Evolutionary conservation across 2,113 vertebrate genomes (phyloP).

Genomic region (Scalopus aquaticus): DNA sequence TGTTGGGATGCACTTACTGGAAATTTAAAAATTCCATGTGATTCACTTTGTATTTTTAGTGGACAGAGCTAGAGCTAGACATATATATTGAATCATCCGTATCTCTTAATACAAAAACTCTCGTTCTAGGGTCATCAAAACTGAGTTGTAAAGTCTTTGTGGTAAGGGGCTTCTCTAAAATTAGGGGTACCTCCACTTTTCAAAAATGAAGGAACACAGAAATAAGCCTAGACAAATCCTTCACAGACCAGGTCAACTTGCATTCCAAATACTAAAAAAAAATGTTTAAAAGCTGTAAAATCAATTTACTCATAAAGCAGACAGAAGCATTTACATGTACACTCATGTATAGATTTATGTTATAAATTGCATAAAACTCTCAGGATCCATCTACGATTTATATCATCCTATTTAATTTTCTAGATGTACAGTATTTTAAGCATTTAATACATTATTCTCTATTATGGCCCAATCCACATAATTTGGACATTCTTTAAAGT

Average conservation of each 20-base stretch:
- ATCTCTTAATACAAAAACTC: background rate
- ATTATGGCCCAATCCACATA: background rate
- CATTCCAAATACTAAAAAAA: background rate
- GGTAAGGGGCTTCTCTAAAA: background rate
- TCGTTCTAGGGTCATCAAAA: background rate
- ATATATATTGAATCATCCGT: background rate
- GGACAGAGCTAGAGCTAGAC: background rate
- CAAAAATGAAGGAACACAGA: background rate
- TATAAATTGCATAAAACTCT: background rate
- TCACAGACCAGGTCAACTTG: background rate
- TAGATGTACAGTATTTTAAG: background rate
- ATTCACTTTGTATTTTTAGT: background rate
- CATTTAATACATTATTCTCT: background rate
- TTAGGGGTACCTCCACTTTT: background rate
- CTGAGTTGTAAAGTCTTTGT: background rate
- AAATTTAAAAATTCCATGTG: background rate
- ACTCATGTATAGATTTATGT: background rate
- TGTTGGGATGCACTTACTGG: background rate
- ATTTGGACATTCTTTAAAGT: slow-evolving; percentile 35
- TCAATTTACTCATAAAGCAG: background rate
- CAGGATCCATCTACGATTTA: background rate
- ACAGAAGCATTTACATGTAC: background rate
- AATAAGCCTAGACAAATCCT: background rate
- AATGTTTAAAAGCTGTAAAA: background rate
- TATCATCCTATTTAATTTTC: background rate